Evolutionary conservation across 2,113 vertebrate species (phyloP).

Genomic region (Oostethus manadensis): DNA sequence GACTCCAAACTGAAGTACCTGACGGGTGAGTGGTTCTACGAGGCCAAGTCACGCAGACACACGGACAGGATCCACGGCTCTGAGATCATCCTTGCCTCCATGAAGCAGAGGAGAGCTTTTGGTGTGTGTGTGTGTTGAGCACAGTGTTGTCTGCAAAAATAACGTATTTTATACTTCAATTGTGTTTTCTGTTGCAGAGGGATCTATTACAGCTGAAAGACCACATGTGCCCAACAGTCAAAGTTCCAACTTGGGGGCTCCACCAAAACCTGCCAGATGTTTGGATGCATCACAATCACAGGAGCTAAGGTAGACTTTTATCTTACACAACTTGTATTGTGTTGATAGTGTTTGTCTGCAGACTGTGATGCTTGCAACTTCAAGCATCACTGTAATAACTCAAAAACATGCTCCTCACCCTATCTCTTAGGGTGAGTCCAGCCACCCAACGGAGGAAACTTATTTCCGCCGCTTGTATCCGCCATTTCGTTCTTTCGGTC

Average conservation of each 20-base stretch:
- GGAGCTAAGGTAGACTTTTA: slow-evolving; percentile 41
- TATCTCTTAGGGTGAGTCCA: too few species aligned
- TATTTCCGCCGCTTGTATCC: too few species aligned
- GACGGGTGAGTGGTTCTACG: slow-evolving; percentile 96
- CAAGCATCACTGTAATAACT: too few species aligned
- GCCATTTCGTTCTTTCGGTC: too few species aligned
- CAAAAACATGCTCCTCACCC: too few species aligned
- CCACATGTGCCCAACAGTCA: slow-evolving; percentile 70
- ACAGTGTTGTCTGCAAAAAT: too few species aligned
- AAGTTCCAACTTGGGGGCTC: slow-evolving; percentile 65
- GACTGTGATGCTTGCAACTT: neutral
- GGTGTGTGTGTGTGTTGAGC: slow-evolving; percentile 63
- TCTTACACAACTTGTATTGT: neutral
- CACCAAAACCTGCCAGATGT: slow-evolving; percentile 68
- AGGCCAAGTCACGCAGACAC: slow-evolving; percentile 88
- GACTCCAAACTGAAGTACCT: slow-evolving; percentile 81
- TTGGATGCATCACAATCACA: slow-evolving; percentile 43
- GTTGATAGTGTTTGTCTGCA: too few species aligned
- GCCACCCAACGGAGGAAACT: too few species aligned
- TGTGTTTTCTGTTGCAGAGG: slow-evolving; percentile 64
- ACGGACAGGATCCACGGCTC: slow-evolving; percentile 88
- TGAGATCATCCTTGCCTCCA: slow-evolving; percentile 90
- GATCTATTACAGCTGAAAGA: slow-evolving; percentile 66
- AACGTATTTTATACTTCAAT: too few species aligned
- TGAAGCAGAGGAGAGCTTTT: slow-evolving; percentile 73